These are phyloP conservation scores for Alexandromys fortis DNA, from an alignment of 2,113 vertebrate genomes.

Conservation along the genomic window DNA sequence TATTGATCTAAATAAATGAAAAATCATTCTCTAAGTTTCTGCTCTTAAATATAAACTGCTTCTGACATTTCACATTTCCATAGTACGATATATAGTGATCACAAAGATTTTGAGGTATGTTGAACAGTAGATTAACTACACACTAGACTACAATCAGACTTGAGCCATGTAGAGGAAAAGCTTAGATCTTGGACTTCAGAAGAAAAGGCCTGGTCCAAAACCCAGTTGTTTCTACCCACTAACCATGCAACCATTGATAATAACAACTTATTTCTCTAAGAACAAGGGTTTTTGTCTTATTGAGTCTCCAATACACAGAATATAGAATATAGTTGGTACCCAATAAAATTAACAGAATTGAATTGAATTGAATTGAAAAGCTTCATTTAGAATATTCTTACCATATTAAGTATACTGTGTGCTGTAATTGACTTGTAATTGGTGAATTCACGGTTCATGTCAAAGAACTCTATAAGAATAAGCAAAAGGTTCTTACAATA, in stretches of 20 bases:
- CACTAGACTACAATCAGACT: background rate
- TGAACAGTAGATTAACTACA: background rate
- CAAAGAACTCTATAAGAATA: conserved; percentile 37
- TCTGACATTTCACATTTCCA: conserved; percentile 12
- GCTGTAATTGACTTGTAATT: background rate
- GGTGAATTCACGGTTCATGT: background rate
- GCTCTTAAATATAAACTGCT: conserved; percentile 2
- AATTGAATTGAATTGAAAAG: background rate
- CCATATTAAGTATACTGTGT: background rate
- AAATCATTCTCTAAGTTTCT: background rate
- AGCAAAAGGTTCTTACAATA: conserved; percentile 16
- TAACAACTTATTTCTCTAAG: background rate
- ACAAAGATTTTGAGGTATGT: background rate
- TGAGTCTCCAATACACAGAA: background rate
- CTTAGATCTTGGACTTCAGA: background rate
- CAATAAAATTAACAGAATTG: conserved; percentile 26
- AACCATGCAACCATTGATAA: background rate
- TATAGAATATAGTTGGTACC: background rate
- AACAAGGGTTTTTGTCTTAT: background rate
- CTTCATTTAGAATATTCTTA: conserved; percentile 21
- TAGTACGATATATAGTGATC: background rate
- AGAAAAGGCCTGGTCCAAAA: background rate
- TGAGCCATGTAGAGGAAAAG: background rate
- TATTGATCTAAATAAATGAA: conserved; percentile 22
- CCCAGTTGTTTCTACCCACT: background rate